These are phyloP conservation scores for Podargus strigoides DNA, from an alignment of 2,797 vertebrate genomes.

Conservation along the genomic window DNA sequence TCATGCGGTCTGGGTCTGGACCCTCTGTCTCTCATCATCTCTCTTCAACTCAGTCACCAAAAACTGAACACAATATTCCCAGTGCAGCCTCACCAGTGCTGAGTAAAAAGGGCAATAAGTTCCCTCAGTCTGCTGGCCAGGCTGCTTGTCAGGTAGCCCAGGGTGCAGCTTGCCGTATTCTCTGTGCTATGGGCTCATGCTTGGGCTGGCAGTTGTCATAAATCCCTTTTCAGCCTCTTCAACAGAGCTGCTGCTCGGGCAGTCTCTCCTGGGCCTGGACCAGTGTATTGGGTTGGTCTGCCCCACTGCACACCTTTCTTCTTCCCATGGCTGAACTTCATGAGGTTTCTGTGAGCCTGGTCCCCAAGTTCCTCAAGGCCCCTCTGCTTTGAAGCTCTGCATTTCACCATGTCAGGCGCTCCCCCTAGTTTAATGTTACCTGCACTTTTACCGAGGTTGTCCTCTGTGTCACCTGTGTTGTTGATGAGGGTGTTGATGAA, in stretches of 20 bases:
- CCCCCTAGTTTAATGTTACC: neutral
- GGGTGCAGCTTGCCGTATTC: neutral
- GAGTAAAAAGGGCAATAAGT: neutral
- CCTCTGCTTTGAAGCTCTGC: neutral
- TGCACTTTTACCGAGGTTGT: neutral
- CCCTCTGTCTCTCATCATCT: neutral
- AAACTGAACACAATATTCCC: neutral
- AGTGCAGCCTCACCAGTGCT: neutral
- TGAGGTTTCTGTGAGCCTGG: neutral
- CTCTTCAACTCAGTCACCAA: neutral
- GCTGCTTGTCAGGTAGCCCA: neutral
- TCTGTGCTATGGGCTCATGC: fast-evolving
- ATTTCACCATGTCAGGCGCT: fast-evolving
- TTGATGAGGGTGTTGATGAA: neutral
- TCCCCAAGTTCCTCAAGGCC: neutral
- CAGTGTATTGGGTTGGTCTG: neutral
- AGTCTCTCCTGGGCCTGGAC: neutral
- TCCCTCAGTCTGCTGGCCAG: neutral
- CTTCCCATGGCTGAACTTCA: neutral
- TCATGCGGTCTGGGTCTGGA: neutral
- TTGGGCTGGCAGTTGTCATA: neutral
- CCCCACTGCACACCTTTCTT: neutral
- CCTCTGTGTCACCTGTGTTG: neutral
- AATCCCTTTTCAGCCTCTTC: neutral
- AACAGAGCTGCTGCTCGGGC: neutral